Conservation (phyloP, 2,888 invertebrate species). For the Ceriagrion tenellum region DNA sequence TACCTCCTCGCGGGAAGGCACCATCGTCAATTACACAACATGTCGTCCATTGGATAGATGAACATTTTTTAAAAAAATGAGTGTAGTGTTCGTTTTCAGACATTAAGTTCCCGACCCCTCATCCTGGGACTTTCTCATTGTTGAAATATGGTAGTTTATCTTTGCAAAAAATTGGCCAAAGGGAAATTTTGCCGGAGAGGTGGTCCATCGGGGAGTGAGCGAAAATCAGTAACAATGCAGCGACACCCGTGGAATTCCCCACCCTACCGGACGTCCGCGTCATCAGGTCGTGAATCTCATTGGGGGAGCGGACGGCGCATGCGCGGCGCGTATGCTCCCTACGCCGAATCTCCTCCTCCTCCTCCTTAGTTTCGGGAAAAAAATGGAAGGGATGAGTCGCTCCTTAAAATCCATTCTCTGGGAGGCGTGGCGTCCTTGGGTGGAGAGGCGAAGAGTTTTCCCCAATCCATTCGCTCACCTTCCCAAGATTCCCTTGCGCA, state of each 20-base stretch:
- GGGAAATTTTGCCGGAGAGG: background rate
- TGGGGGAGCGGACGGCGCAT: background rate
- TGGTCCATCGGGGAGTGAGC: background rate
- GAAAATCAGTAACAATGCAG: too few species aligned
- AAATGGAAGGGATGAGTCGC: too few species aligned
- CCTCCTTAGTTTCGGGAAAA: too few species aligned
- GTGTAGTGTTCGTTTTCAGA: background rate
- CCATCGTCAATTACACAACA: background rate
- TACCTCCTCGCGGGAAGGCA: background rate
- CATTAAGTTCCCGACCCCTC: background rate
- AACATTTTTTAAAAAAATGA: background rate
- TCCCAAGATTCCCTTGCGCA: too few species aligned
- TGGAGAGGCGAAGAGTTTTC: too few species aligned
- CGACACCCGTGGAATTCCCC: too few species aligned
- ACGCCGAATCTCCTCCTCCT: background rate
- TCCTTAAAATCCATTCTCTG: too few species aligned
- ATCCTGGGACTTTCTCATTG: background rate
- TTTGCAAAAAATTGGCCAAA: too few species aligned
- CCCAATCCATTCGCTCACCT: too few species aligned
- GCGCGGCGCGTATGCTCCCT: background rate
- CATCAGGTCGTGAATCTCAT: background rate
- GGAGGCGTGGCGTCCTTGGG: too few species aligned
- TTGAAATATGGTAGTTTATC: background rate
- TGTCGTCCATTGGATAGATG: background rate
- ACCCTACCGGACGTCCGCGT: background rate